Conservation (phyloP, 2,888 invertebrate species). For the Diadegma fenestrale region DNA sequence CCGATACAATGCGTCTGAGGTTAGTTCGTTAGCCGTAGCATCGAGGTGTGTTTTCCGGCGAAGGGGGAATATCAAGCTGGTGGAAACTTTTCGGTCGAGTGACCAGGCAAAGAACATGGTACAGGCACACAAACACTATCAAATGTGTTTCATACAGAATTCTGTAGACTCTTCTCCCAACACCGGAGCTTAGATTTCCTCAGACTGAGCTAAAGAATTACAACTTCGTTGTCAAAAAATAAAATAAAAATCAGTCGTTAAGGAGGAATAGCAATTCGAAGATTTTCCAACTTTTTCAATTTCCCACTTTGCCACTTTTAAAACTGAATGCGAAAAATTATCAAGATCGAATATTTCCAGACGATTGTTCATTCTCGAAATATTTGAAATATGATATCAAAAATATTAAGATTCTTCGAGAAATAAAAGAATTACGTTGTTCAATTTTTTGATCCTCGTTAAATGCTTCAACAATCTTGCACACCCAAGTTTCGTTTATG, state of each 20-base stretch:
- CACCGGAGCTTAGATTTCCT: neutral
- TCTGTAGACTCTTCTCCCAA: slow-evolving; percentile 3
- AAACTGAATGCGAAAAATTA: neutral
- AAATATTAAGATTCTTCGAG: neutral
- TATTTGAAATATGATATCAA: neutral
- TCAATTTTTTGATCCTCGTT: neutral
- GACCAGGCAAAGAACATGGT: slow-evolving; percentile 47
- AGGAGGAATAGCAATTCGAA: neutral
- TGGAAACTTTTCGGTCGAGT: slow-evolving; percentile 69
- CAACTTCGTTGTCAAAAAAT: neutral
- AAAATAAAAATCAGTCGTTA: neutral
- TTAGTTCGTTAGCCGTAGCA: slow-evolving; percentile 61
- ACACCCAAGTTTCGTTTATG: neutral
- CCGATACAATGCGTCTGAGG: slow-evolving; percentile 31
- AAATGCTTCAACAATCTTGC: neutral
- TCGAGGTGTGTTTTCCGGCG: slow-evolving; percentile 57
- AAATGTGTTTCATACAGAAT: neutral
- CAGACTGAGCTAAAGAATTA: neutral
- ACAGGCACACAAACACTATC: slow-evolving; percentile 26
- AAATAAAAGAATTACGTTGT: neutral
- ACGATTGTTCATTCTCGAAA: too few species aligned
- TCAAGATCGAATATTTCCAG: too few species aligned
- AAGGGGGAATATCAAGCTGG: slow-evolving; percentile 43
- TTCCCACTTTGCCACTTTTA: neutral
- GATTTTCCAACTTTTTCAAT: neutral